phyloP scores from a whole-genome alignment of 2,113 vertebrate genomes.

The Ifrita kowaldi region DNA sequence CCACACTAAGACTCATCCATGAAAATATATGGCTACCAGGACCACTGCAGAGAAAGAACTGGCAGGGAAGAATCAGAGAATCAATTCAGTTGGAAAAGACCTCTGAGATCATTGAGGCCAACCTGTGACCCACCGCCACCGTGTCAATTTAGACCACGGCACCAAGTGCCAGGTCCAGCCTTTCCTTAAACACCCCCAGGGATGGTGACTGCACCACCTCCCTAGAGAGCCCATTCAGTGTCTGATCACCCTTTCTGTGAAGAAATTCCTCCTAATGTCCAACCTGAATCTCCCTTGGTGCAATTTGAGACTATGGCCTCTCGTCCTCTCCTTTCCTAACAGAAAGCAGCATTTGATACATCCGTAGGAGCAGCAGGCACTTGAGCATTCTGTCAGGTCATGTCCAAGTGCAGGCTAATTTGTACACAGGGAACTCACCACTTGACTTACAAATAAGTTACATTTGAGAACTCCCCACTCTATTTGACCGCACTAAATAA shows the following conservation, averaged over 20 bases:
- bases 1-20: background rate
- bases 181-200: background rate
- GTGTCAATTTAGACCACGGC: rapidly evolving
- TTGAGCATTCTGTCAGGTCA: background rate
- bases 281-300: background rate
- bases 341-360: background rate
- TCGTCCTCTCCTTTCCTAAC: background rate
- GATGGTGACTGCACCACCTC: background rate
- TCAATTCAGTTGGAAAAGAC: background rate
- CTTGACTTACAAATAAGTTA: background rate
- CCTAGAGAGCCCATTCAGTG: background rate
- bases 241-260: background rate
- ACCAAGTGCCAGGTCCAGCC: background rate
- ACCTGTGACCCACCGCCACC: rapidly evolving
- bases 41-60: background rate
- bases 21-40: background rate
- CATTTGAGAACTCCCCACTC: background rate
- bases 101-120: background rate
- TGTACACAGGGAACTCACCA: background rate
- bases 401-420: background rate
- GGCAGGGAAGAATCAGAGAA: background rate
- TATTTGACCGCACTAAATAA: background rate
- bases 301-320: too few relatives aligned
- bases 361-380: background rate
- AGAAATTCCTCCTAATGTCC: background rate